Base-by-base conservation (phyloP, 64 coral and sea anemone genomes). In the Orbicella faveolata region DNA sequence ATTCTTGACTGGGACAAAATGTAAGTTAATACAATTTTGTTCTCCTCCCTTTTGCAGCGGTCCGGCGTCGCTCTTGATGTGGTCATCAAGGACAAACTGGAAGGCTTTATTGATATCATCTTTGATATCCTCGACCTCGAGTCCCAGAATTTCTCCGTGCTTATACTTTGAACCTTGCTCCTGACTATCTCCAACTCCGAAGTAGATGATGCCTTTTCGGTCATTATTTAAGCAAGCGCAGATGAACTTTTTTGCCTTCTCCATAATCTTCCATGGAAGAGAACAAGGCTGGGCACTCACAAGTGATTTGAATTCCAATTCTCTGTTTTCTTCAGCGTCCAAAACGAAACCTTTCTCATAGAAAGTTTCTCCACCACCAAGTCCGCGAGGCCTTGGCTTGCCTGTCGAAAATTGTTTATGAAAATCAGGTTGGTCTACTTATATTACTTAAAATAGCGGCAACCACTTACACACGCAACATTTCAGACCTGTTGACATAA, bases 181-280 rank as follows among this genome's bases (percentile, higher is more conserved):
- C 26, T 78, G 88, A 65, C 19, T 78, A 30, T 89, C 88, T 79
- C 61, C 74, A 34, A 89, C 77, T 89, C 88, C 88, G 61, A 89
- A 89, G 17, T 89, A 89, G 39, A 89, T 89, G 9, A 89, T 73
- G 13, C 88, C 88, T 57, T 54, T 89, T 33, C 88, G 80, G 33
- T 89, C 66, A 20, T 61, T 77, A 89, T 89, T 89, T 54, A 89
- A 52, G 23, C 88, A 89, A 53, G 62, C 88, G 34, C 88, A 89
- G 34, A 89, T 80, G 33, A 89, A 89, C 39, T 89, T 89, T 69
- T 89, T 89, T 73, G 36, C 88, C 20, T 89, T 89, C n/a, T 89
- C 87, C 87, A 89, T 89, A 14, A 89, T 89, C 65, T 89, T 89
- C 87, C 88, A 89, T 64, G 88, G 88, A 52, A 89, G n/a, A 34